phyloP scores from a whole-genome alignment of 2,888 invertebrate genomes.

The Lasioglossum figueresi region DNA sequence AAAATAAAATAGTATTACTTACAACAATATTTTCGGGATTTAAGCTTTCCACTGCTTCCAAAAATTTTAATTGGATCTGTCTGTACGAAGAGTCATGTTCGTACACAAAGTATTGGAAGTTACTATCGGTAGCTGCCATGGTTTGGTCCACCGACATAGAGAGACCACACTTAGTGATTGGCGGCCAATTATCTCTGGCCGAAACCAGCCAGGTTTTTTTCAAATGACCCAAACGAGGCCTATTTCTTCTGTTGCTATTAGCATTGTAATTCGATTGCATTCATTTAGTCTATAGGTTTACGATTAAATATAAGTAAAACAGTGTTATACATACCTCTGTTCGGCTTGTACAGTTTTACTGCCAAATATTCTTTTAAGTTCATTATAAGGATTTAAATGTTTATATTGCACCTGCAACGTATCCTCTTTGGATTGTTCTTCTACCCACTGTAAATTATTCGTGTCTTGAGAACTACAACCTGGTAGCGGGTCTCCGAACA shows the following conservation, averaged over 20 bases:
- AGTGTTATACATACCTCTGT: constrained; percentile 81
- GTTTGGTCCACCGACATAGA: constrained; percentile 88
- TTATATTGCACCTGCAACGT: constrained; percentile 88
- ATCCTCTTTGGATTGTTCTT: constrained; percentile 81
- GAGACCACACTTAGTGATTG: constrained; percentile 89
- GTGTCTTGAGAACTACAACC: constrained; percentile 75
- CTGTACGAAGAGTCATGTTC: constrained; percentile 91
- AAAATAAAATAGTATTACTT: constrained; percentile 66
- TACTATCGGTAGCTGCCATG: constrained; percentile 83
- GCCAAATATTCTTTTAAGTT: constrained; percentile 92
- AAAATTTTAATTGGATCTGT: constrained; percentile 89
- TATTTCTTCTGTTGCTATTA: constrained; percentile 86
- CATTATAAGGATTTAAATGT: constrained; percentile 91
- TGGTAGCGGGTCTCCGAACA: constrained; percentile 86
- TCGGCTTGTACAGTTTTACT: constrained; percentile 90
- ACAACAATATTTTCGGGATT: constrained; percentile 92
- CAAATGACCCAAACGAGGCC: constrained; percentile 86
- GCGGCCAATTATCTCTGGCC: constrained; percentile 90
- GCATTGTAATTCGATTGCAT: constrained; percentile 49
- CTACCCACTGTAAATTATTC: constrained; percentile 57
- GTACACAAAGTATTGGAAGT: constrained; percentile 88
- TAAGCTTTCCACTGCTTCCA: constrained; percentile 91
- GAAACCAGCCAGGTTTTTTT: constrained; percentile 89
- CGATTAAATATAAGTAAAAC: not conserved
- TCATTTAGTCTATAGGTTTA: not conserved